Percentiles rank a stretch among this genome's conserved stretches.
phyloP scores from a whole-genome alignment of 2,888 invertebrate genomes.

The Scrobipalpa atriplicella region DNA sequence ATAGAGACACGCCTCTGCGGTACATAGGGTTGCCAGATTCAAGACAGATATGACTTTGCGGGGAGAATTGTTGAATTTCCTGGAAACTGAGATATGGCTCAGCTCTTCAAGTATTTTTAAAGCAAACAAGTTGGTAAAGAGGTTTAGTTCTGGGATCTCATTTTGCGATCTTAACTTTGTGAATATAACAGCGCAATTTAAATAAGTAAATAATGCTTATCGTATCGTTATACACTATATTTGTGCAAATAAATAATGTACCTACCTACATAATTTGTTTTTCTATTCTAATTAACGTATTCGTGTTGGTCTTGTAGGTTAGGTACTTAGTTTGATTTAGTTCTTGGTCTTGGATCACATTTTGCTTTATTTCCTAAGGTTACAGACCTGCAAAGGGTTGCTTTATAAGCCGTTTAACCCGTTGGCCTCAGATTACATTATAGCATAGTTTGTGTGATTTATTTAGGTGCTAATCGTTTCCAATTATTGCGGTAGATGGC shows the following conservation, averaged over 20 bases:
- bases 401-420: not conserved
- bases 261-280: too few relatives aligned
- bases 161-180: too few relatives aligned
- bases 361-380: too few relatives aligned
- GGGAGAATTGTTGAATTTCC: not conserved
- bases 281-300: too few relatives aligned
- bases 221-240: too few relatives aligned
- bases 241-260: too few relatives aligned
- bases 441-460: slow-evolving; percentile 18
- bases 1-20: slow-evolving; percentile 34
- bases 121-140: not conserved
- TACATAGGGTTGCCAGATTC: slow-evolving; percentile 18
- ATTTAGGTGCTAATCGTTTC: slow-evolving; percentile 41
- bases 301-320: too few relatives aligned
- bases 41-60: not conserved
- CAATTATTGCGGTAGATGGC: slow-evolving; percentile 38
- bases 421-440: slow-evolving; percentile 22
- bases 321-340: too few relatives aligned
- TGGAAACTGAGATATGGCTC: not conserved
- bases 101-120: not conserved
- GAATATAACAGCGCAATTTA: too few relatives aligned
- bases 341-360: not conserved
- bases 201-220: too few relatives aligned
- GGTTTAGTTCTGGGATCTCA: not conserved
- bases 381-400: too few relatives aligned